Evolutionary conservation across 2,888 invertebrate genomes (phyloP), one percentile per base, ranked within the genome.

Genomic region (Stenolophus ochropezus): DNA sequence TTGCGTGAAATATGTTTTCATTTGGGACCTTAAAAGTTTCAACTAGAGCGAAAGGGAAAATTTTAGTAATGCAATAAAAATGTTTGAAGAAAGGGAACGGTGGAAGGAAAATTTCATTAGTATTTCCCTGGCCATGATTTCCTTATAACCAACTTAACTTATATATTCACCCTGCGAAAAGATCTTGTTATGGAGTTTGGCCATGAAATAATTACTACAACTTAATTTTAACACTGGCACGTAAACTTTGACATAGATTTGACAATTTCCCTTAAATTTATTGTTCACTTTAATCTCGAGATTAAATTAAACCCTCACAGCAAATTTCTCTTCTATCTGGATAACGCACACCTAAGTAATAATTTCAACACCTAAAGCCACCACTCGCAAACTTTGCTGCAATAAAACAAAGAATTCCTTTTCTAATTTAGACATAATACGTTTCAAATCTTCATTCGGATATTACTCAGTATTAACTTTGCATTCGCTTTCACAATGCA

Each of bases 301-400:
- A 69, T 69, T 69, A 69, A 69, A 69, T 69, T 69, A 69, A 42
- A 69, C 69, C 69, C 69, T 69, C 69, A 69, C 69, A 69, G 69
- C 69, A 69, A 69, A 69, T 69, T 69, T 69, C 69, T 69, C 69
- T 42, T 69, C 69, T 69, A 69, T 69, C 69, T 69, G 69, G 69
- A 69, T 69, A 69, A 69, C 42, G 69, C 69, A 69, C 69, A 69
- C 42, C 47, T 20, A 18, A 42, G 42, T 69, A 69, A 69, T 69
- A 69, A 69, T 69, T 69, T 69, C 69, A 69, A 69, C 69, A 69
- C 42, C 69, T 69, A 42, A 42, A 33, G 69, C 61, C 47, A 69
- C 69, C 42, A 42, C 47, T 69, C 21, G 42, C 42, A 42, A 69
- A 69, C 42, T 69, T 69, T 69, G 16, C 47, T 20, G 42, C 16